A percentile compares a stretch with the other conserved stretches of the same genome.
phyloP scores from a whole-genome alignment of 2,797 vertebrate species.

The Liparis tanakae region DNA sequence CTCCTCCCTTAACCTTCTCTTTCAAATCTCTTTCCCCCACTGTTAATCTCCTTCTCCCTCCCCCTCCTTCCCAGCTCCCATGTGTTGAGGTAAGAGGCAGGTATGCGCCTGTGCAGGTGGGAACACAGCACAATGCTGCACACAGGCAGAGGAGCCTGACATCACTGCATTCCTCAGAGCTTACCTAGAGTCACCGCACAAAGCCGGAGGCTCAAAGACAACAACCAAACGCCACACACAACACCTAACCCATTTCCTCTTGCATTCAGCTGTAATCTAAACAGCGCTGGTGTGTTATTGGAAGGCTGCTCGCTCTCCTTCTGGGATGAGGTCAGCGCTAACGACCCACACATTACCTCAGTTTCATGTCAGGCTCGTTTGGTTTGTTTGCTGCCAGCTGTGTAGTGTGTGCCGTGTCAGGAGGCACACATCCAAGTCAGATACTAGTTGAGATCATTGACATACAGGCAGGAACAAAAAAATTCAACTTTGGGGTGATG shows the following conservation, averaged over 20 bases:
- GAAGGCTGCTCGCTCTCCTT: conserved; percentile 22
- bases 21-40: conserved; percentile 18
- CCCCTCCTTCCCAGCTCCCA: neutral
- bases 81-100: conserved; percentile 64
- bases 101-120: conserved; percentile 73
- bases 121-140: conserved; percentile 46
- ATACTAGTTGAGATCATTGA: conserved; percentile 19
- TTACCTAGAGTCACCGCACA: conserved; percentile 55
- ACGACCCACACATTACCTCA: conserved; percentile 12
- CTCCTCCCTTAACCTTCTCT: conserved; percentile 15
- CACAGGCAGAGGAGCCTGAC: conserved; percentile 52
- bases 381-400: conserved; percentile 5
- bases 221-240: conserved; percentile 45
- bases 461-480: neutral
- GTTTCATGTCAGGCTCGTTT: conserved; percentile 30
- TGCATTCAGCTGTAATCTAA: conserved; percentile 51
- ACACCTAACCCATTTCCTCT: conserved; percentile 51
- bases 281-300: conserved; percentile 34
- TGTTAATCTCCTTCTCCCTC: conserved; percentile 19
- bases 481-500: neutral
- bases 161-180: conserved; percentile 75
- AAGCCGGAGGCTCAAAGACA: conserved; percentile 29
- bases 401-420: conserved; percentile 7
- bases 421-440: conserved; percentile 7
- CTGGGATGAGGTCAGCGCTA: conserved; percentile 51